Conservation (phyloP, 2,888 invertebrate genomes). For the Actias luna region DNA sequence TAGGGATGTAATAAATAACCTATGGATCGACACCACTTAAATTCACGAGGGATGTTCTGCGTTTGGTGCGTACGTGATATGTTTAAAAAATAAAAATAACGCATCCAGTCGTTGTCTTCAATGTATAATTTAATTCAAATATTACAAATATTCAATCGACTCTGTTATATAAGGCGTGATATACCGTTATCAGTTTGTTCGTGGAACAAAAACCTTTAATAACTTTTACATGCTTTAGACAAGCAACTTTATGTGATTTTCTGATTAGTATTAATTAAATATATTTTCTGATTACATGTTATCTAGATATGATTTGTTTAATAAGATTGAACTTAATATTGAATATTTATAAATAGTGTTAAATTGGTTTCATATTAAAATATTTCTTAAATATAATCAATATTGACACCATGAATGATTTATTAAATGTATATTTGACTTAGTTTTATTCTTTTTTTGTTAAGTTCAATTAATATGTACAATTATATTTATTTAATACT, state of each 20-base stretch:
- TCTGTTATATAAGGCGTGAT: neutral
- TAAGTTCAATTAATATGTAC: no score
- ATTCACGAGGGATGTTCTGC: slow-evolving; percentile 4
- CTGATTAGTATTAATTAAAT: no score
- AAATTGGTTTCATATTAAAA: no score
- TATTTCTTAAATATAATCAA: no score
- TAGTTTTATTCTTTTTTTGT: no score
- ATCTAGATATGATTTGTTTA: no score
- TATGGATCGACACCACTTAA: neutral
- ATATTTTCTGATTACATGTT: no score
- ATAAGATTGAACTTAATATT: no score
- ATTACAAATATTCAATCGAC: neutral
- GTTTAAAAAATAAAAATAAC: neutral
- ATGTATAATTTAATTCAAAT: slow-evolving; percentile 1
- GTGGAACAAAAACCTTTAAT: neutral
- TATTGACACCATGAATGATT: no score
- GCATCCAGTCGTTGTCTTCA: neutral
- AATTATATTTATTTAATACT: no score
- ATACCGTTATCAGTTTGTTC: neutral
- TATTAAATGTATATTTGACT: no score
- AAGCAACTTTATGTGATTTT: neutral
- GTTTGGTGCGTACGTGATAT: slow-evolving; percentile 7
- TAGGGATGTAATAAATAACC: slow-evolving; percentile 6
- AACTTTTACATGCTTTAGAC: neutral
- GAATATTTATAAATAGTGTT: no score